These are phyloP conservation scores for Rhinella marina DNA, from an alignment of 2,797 vertebrate species.

Conservation along the genomic window DNA sequence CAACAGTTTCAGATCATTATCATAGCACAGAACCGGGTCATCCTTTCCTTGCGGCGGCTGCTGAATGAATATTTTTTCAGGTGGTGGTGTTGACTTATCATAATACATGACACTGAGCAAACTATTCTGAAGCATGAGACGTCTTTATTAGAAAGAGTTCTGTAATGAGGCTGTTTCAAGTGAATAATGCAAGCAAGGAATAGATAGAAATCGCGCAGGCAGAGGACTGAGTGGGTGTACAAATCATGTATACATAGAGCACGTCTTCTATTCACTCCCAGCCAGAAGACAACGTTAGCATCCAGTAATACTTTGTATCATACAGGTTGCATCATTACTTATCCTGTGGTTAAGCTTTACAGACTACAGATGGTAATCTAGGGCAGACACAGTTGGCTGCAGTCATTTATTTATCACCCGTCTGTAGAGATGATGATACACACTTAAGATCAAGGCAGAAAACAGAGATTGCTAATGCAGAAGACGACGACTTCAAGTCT, in stretches of 20 bases:
- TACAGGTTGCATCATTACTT: constrained; percentile 22
- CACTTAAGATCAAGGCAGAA: background rate
- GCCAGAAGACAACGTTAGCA: background rate
- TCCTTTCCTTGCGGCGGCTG: background rate
- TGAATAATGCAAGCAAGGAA: constrained; percentile 32
- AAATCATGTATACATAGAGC: constrained; percentile 38
- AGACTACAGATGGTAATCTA: constrained; percentile 5
- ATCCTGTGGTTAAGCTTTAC: background rate
- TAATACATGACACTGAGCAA: background rate
- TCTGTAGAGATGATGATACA: background rate
- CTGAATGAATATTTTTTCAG: constrained; percentile 9
- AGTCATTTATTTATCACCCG: background rate
- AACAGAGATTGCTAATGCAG: background rate
- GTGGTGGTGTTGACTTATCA: constrained; percentile 11
- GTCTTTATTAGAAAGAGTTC: constrained; percentile 52
- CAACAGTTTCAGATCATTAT: background rate
- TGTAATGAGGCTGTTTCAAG: constrained; percentile 41
- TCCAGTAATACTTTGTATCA: constrained; percentile 17
- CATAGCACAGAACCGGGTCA: background rate
- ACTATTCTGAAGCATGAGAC: constrained; percentile 13
- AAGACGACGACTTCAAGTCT: background rate
- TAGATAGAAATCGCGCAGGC: constrained; percentile 18
- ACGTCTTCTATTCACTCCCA: constrained; percentile 1
- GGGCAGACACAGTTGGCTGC: background rate
- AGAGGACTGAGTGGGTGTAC: constrained; percentile 46